Conservation (phyloP, 2,888 invertebrate species). For the Helicoverpa assulta region DNA sequence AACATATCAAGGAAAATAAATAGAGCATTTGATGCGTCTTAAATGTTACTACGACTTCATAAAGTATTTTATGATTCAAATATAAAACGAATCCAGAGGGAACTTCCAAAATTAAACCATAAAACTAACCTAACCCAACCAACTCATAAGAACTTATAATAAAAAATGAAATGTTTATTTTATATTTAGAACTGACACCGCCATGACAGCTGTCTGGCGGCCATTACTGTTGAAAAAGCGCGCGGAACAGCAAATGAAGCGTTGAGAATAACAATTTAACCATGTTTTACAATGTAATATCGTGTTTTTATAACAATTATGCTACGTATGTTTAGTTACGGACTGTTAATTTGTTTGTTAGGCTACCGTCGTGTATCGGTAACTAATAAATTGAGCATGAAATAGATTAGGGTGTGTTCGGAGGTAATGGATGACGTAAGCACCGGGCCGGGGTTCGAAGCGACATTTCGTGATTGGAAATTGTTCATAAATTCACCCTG, state of each 20-base stretch:
- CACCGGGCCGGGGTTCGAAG: conserved; percentile 21
- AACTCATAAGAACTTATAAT: conserved; percentile 75
- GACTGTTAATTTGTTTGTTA: conserved; percentile 78
- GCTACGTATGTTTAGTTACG: conserved; percentile 79
- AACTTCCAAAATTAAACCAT: conserved; percentile 48
- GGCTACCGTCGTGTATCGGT: conserved; percentile 63
- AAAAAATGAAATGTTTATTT: conserved; percentile 81
- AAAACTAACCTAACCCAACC: conserved; percentile 67
- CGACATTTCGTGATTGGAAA: conserved; percentile 43
- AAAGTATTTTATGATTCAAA: conserved; percentile 39
- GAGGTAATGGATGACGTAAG: conserved; percentile 51
- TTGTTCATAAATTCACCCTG: conserved; percentile 30
- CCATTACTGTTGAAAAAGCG: conserved; percentile 77
- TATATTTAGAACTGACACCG: conserved; percentile 85
- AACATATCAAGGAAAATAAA: background rate
- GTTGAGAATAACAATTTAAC: conserved; percentile 84
- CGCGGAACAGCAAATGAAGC: conserved; percentile 84
- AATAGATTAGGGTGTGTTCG: conserved; percentile 64
- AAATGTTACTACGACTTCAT: conserved; percentile 7
- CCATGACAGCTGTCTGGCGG: conserved; percentile 86
- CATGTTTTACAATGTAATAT: conserved; percentile 76
- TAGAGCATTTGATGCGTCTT: conserved; percentile 25
- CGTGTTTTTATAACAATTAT: conserved; percentile 74
- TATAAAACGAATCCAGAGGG: conserved; percentile 28
- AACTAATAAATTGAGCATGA: conserved; percentile 68